Base-by-base conservation (phyloP, 2,888 invertebrate species). In the Melipona beecheii region DNA sequence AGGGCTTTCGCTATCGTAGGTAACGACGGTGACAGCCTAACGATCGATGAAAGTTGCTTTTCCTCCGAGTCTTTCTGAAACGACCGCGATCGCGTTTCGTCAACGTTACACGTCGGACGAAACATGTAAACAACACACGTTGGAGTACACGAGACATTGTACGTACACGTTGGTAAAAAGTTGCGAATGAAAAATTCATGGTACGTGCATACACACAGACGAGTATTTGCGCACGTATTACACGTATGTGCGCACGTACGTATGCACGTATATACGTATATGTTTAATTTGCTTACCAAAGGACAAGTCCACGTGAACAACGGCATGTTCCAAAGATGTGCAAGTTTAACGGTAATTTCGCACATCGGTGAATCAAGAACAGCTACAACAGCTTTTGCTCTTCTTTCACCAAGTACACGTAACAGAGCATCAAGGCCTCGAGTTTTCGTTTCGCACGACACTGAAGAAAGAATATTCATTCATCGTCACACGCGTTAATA, bases 271-370 rank as follows among this genome's bases (percentile, higher is more conserved):
- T 9, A 4, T n/a, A 21, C 0, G 19, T n/a, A 43, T 2, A 9
- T 2, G n/a, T 15, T 27, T n/a, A 36, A 27, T 77, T 75, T 56
- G 89, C 92, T 95, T 91, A 95, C 95, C 94, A 95, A 93, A 60
- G 95, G 96, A 88, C 96, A 96, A 86, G 95, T 95, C 96, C 96
- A 96, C 19, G 95, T 95, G 79, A 95, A 91, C 64, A 96, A 91
- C 15, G 95, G 94, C 72, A 94, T 94, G 87, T 95, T 95, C 92
- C 95, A 95, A 85, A 95, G 95, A 85, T 94, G 94, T 15, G 95
- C 95, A 72, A 96, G 93, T 86, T 95, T 94, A 49, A 94, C 94
- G 15, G 95, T 95, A 19, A 95, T 94, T 56, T 95, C 94, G 90
- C 96, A 96, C 82, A 95, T 93, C 79, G 95, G 95, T 49, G 95